Conservation (phyloP, 2,888 invertebrate species). For the Pantelozetes paolii region DNA sequence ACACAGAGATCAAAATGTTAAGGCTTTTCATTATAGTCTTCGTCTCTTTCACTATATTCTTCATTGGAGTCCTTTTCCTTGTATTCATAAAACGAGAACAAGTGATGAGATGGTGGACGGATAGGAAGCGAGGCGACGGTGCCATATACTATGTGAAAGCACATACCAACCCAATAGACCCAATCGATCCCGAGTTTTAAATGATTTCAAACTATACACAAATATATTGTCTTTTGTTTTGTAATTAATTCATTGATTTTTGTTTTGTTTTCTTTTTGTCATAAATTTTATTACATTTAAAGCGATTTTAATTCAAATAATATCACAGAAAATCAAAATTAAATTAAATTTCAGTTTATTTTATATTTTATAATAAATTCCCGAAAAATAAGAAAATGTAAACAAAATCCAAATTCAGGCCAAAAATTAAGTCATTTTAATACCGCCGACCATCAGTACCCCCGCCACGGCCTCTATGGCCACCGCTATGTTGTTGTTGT, state of each 20-base stretch:
- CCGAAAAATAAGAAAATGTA: not conserved
- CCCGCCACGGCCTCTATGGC: slow-evolving; percentile 44
- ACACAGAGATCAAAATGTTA: slow-evolving; percentile 7
- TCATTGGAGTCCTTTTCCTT: slow-evolving; percentile 34
- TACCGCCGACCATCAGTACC: slow-evolving; percentile 34
- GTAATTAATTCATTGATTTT: not conserved
- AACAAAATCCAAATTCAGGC: not conserved
- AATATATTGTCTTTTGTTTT: not conserved
- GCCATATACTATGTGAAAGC: slow-evolving; percentile 42
- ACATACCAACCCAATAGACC: slow-evolving; percentile 36
- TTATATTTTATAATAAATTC: not conserved
- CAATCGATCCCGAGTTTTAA: not conserved
- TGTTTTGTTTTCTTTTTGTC: not conserved
- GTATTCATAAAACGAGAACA: slow-evolving; percentile 38
- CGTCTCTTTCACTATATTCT: slow-evolving; percentile 35
- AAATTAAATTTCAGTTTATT: not conserved
- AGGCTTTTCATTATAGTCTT: slow-evolving; percentile 36
- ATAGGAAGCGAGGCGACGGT: slow-evolving; percentile 26
- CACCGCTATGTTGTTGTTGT: slow-evolving; percentile 46
- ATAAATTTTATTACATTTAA: not conserved
- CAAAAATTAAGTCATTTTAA: not conserved
- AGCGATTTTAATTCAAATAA: not conserved
- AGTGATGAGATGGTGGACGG: slow-evolving; percentile 18
- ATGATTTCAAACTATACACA: not conserved
- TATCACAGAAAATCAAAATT: slow-evolving; percentile 6